phyloP scores from a whole-genome alignment of 1,140 invertebrate genomes.

The Pseudachorutes palmiensis region DNA sequence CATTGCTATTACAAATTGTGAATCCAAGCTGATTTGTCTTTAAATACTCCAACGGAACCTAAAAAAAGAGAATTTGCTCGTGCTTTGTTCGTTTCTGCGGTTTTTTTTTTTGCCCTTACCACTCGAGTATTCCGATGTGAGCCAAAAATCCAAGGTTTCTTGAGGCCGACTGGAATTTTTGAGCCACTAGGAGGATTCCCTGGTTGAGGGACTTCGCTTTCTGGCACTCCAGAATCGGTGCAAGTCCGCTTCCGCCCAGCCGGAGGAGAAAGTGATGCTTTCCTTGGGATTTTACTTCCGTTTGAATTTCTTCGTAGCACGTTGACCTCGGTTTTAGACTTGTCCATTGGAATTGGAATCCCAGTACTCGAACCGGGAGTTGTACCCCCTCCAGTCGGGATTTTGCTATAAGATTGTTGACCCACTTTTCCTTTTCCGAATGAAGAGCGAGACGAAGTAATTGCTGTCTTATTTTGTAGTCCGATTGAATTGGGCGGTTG shows the following conservation, averaged over 20 bases:
- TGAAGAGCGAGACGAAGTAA: slow-evolving; percentile 16
- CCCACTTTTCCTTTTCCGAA: too few relatives aligned
- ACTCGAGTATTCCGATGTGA: slow-evolving; percentile 54
- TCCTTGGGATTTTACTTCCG: slow-evolving; percentile 29
- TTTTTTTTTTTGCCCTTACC: too few relatives aligned
- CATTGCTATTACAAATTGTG: slow-evolving; percentile 41
- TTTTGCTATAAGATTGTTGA: too few relatives aligned
- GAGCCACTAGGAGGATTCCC: slow-evolving; percentile 16
- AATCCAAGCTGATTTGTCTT: slow-evolving; percentile 37
- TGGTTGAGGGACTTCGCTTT: too few relatives aligned
- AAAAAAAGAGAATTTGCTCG: slow-evolving; percentile 29
- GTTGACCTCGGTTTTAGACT: not conserved
- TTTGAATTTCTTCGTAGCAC: slow-evolving; percentile 11
- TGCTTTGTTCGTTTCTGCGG: too few relatives aligned
- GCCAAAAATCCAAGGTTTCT: slow-evolving; percentile 53
- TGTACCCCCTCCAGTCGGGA: too few relatives aligned
- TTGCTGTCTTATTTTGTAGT: not conserved
- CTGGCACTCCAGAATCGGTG: too few relatives aligned
- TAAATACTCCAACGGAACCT: slow-evolving; percentile 47
- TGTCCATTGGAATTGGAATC: slow-evolving; percentile 1
- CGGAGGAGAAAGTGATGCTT: not conserved
- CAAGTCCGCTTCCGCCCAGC: too few relatives aligned
- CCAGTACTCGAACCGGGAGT: too few relatives aligned
- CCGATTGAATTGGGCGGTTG: too few relatives aligned
- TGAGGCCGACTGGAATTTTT: slow-evolving; percentile 21